These are phyloP conservation scores for Lepilemur ruficaudatus DNA, from an alignment of 2,797 vertebrate species.

Conservation along the genomic window DNA sequence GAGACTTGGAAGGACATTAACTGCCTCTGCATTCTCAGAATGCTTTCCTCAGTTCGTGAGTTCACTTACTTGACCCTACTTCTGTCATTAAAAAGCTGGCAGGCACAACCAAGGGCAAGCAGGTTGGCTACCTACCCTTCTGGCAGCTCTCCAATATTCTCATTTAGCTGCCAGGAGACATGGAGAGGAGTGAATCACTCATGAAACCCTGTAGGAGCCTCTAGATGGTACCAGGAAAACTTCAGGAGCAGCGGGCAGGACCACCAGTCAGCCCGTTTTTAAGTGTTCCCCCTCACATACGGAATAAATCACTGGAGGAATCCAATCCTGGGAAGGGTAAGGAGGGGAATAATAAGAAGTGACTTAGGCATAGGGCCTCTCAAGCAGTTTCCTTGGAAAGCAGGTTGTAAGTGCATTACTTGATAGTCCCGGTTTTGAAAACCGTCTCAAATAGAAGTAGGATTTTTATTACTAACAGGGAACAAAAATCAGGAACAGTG, in stretches of 20 bases:
- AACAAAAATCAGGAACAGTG: background rate
- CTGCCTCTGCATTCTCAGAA: conserved; percentile 73
- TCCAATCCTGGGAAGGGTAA: background rate
- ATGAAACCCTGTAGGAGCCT: conserved; percentile 37
- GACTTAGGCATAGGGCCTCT: background rate
- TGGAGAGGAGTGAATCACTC: conserved; percentile 60
- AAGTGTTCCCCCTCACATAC: background rate
- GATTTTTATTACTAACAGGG: background rate
- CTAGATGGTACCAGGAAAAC: conserved; percentile 61
- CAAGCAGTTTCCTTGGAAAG: conserved; percentile 1
- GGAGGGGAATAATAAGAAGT: background rate
- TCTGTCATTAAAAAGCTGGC: conserved; percentile 78
- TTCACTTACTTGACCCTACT: conserved; percentile 78
- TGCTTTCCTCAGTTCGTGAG: conserved; percentile 67
- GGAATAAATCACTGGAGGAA: background rate
- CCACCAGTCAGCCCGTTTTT: background rate
- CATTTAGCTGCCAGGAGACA: conserved; percentile 78
- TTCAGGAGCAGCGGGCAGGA: background rate
- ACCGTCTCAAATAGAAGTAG: background rate
- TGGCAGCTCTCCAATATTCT: conserved; percentile 75
- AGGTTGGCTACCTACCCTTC: conserved; percentile 78
- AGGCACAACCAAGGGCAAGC: conserved; percentile 73
- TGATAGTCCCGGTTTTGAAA: conserved; percentile 27
- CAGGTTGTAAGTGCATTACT: background rate
- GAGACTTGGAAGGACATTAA: conserved; percentile 75